A percentile compares a stretch with the other conserved stretches of the same genome.
phyloP scores from a whole-genome alignment of 2,888 invertebrate genomes.

The Caenorhabditis plicata region DNA sequence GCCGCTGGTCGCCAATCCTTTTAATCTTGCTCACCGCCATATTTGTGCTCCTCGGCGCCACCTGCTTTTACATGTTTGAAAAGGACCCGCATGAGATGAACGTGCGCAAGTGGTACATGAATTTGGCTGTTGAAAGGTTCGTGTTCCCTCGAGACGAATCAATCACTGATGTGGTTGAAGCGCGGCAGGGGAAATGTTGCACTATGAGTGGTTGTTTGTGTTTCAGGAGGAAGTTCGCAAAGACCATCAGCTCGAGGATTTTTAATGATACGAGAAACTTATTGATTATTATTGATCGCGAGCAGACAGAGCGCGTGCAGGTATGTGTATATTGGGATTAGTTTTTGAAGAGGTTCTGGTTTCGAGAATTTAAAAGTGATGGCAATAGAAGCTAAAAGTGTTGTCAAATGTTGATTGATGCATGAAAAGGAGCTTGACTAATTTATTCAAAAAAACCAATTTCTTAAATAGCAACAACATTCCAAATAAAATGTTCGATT shows the following conservation, averaged over 20 bases:
- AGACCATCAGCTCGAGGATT: slow-evolving; percentile 51
- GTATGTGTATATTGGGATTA: slow-evolving; percentile 17
- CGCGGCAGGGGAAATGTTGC: neutral
- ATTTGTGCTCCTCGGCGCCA: slow-evolving; percentile 54
- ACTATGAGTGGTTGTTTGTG: neutral
- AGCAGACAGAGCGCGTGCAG: slow-evolving; percentile 56
- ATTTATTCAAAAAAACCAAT: neutral
- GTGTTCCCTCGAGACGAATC: too few species aligned
- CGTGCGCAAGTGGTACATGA: slow-evolving; percentile 47
- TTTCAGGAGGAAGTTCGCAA: slow-evolving; percentile 51
- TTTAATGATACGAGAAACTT: slow-evolving; percentile 61
- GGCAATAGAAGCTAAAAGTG: neutral
- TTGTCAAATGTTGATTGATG: neutral
- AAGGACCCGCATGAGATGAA: slow-evolving; percentile 41
- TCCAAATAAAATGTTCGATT: too few species aligned
- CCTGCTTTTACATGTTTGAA: slow-evolving; percentile 54
- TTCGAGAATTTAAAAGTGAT: neutral
- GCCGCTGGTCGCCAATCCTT: slow-evolving; percentile 20
- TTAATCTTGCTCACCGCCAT: slow-evolving; percentile 28
- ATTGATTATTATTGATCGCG: slow-evolving; percentile 59
- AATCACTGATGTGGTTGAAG: too few species aligned
- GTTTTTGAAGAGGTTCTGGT: too few species aligned
- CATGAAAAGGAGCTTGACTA: neutral
- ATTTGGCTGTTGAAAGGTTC: slow-evolving; percentile 49
- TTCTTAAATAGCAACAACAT: neutral